Base-by-base conservation (phyloP, 2,113 vertebrate species). In the Pseudopipra pipra region DNA sequence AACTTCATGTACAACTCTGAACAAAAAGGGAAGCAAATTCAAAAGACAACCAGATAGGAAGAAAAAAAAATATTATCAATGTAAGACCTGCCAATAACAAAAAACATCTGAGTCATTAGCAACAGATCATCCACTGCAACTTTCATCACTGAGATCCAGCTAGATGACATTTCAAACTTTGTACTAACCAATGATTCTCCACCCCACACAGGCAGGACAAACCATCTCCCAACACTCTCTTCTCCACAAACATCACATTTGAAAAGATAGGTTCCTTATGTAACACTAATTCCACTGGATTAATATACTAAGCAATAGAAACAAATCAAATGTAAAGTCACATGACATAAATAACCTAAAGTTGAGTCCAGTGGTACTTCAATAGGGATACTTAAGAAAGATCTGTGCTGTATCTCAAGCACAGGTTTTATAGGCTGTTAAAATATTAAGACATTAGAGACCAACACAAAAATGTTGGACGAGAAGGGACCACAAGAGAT, bases 111-210 rank as follows among this genome's bases (percentile, higher is more conserved):
- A 94, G 80, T 91, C 94, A 85, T 56, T 65, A 80, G 28, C 43
- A 90, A 49, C 33, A 81, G 85, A 89, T 55, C 63, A 87, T 54
- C 47, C 41, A 37, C 27, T 52, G 28, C n/a, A 72, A 22, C 35
- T 95, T 96, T 52, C 91, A 72, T 75, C 96, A 95, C 80, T 90
- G 55, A 95, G 18, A 95, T 94, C 93, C 80, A 95, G 93, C 56
- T 82, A 82, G 95, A 91, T 95, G 89, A 91, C 94, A 96, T 94
- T 92, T 94, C 87, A 96, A 75, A 54, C 52, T 41, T 31, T 65
- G n/a, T 82, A 35, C 35, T 95, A 95, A 87, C 47, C 43, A 74
- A 12, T 9, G 77, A 89, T 71, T 70, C 76, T 63, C 72, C 76
- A 81, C 39, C 87, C 61, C 49, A 56, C 30, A 52, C 6, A 81